Percentiles rank a stretch among this genome's conserved stretches.
These are phyloP conservation scores for Sphenopsis melanotis DNA, from an alignment of 2,797 vertebrate species.

Conservation along the genomic window DNA sequence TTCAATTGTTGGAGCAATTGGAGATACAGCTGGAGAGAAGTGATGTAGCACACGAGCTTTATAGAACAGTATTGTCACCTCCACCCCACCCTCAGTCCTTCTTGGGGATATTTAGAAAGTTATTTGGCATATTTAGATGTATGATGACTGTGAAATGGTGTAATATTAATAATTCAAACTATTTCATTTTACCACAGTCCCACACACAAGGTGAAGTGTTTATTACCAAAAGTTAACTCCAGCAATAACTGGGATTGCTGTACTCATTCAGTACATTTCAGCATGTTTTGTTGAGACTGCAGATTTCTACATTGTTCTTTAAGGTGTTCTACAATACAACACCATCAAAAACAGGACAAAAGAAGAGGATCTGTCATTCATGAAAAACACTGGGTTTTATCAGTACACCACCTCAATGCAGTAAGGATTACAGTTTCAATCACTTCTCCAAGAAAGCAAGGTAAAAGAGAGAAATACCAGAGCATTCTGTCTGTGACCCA, in stretches of 20 bases:
- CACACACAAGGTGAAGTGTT: background rate
- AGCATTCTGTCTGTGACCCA: background rate
- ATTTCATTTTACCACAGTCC: background rate
- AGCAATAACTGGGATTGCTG: background rate
- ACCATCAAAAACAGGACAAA: background rate
- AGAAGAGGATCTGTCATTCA: background rate
- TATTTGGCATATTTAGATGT: background rate
- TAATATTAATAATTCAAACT: background rate
- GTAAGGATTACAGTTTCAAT: background rate
- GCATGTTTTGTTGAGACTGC: background rate
- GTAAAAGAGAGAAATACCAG: background rate
- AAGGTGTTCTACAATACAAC: background rate
- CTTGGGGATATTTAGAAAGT: background rate
- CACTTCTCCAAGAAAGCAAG: background rate
- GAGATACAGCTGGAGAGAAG: background rate
- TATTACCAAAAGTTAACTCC: background rate
- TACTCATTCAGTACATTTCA: background rate
- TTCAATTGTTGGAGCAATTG: background rate
- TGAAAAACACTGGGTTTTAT: background rate
- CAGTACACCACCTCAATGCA: background rate
- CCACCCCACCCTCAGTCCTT: rapidly evolving
- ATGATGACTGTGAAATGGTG: background rate
- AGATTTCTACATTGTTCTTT: background rate
- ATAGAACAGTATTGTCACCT: background rate
- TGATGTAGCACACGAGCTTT: background rate